These are phyloP conservation scores for Smittia aterrima DNA, from an alignment of 2,888 invertebrate genomes.

Conservation along the genomic window DNA sequence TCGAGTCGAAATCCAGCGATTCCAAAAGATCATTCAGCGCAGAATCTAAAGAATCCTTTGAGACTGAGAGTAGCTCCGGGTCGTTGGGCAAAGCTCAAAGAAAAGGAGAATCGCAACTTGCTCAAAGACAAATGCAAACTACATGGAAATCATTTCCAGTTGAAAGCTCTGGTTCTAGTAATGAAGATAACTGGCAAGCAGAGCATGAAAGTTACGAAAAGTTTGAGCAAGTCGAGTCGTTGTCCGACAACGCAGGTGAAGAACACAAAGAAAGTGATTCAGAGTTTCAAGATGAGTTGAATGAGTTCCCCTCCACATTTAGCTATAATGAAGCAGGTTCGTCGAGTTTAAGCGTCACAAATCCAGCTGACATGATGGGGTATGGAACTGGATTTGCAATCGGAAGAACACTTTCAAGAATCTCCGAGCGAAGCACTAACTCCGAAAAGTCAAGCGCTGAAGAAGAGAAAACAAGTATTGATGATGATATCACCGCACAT, in stretches of 20 bases:
- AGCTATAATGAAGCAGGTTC: slow-evolving; percentile 62
- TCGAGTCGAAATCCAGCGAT: slow-evolving; percentile 62
- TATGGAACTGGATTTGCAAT: slow-evolving; percentile 72
- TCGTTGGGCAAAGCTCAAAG: slow-evolving; percentile 69
- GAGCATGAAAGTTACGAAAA: slow-evolving; percentile 68
- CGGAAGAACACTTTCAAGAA: slow-evolving; percentile 76
- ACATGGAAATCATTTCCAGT: slow-evolving; percentile 82
- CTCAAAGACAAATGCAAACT: slow-evolving; percentile 67
- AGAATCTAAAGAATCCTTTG: slow-evolving; percentile 70
- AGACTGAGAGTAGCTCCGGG: slow-evolving; percentile 74
- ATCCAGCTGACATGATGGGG: slow-evolving; percentile 67
- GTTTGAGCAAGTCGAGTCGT: slow-evolving; percentile 45
- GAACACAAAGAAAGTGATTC: slow-evolving; percentile 57
- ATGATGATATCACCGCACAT: slow-evolving; percentile 78
- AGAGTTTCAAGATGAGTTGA: slow-evolving; percentile 72
- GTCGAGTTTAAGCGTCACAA: slow-evolving; percentile 53
- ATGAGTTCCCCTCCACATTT: slow-evolving; percentile 72
- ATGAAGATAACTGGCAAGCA: slow-evolving; percentile 79
- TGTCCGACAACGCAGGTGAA: slow-evolving; percentile 52
- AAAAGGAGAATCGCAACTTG: slow-evolving; percentile 57
- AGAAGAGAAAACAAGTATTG: slow-evolving; percentile 82
- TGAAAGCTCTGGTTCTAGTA: slow-evolving; percentile 81
- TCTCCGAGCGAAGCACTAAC: slow-evolving; percentile 84
- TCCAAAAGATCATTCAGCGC: slow-evolving; percentile 64
- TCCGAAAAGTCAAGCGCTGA: slow-evolving; percentile 83